Conservation (phyloP, 2,113 vertebrate genomes). For the Laterallus jamaicensis region DNA sequence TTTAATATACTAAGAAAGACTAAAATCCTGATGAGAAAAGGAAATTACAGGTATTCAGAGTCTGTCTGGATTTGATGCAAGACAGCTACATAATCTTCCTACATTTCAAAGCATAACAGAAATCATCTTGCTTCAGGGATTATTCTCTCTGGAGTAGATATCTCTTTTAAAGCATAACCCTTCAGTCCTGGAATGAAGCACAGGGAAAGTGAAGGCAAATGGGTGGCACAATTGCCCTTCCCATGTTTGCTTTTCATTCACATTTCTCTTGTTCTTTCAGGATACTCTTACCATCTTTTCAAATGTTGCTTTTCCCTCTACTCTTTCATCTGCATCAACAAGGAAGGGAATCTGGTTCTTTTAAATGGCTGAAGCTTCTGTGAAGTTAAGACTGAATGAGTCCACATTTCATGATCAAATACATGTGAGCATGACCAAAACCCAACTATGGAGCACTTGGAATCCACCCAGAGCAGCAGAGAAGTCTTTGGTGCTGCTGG, state of each 20-base stretch:
- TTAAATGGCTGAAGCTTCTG: neutral
- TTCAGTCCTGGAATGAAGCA: neutral
- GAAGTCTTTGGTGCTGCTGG: accelerated
- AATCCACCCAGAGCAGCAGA: neutral
- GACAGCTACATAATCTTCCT: neutral
- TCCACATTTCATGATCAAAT: neutral
- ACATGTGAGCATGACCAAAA: neutral
- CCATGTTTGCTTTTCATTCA: neutral
- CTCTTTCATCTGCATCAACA: neutral
- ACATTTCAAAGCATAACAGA: neutral
- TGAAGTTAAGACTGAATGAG: neutral
- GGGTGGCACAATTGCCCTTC: neutral
- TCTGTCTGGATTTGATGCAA: neutral
- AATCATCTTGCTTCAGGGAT: neutral
- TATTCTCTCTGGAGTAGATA: neutral
- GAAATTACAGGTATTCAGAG: neutral
- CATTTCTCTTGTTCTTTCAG: neutral
- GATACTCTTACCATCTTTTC: neutral
- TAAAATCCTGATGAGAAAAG: neutral
- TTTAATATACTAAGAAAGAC: neutral
- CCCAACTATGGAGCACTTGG: neutral
- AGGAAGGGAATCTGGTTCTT: neutral
- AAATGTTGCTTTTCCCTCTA: neutral
- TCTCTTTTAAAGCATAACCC: neutral
- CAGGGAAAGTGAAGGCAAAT: neutral